Conservation (phyloP, 2,113 vertebrate genomes). For the Otolemur garnettii region DNA sequence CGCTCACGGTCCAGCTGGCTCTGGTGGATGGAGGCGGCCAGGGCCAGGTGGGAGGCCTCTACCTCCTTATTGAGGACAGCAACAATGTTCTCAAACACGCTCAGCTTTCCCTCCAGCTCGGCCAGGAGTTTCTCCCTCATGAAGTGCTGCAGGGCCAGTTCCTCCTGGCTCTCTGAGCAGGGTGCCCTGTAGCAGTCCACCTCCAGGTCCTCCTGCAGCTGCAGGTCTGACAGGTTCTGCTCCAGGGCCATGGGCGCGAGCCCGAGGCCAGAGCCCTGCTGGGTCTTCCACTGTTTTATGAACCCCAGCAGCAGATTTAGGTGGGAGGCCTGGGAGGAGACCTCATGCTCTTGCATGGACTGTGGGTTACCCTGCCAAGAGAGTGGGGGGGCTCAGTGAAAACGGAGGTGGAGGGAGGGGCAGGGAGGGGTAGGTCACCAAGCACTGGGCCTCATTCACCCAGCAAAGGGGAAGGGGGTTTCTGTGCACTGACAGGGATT, state of each 20-base stretch:
- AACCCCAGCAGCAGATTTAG: constrained; percentile 88
- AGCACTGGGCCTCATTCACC: neutral
- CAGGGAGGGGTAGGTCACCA: neutral
- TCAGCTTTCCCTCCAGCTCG: constrained; percentile 89
- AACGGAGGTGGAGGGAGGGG: neutral
- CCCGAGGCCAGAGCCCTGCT: constrained; percentile 54
- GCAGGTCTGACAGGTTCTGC: constrained; percentile 78
- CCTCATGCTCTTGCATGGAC: constrained; percentile 89
- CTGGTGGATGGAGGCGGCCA: constrained; percentile 87
- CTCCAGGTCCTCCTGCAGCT: constrained; percentile 82
- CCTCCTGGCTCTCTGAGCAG: constrained; percentile 72
- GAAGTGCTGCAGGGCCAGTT: constrained; percentile 80
- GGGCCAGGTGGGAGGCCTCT: constrained; percentile 87
- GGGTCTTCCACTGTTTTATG: constrained; percentile 83
- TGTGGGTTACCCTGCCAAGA: constrained; percentile 87
- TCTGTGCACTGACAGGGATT: neutral
- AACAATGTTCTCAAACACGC: constrained; percentile 92
- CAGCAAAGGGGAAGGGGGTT: neutral
- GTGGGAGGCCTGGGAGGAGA: constrained; percentile 83
- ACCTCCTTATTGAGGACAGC: constrained; percentile 92
- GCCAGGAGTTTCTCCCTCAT: constrained; percentile 85
- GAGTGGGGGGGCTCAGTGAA: neutral
- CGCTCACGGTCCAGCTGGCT: constrained; percentile 87
- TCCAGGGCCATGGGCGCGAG: neutral
- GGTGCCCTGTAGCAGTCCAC: constrained; percentile 81